Evolutionary conservation across 2,797 vertebrate species (phyloP), one percentile per base, ranked within the genome.

Genomic region (Netta rufina): DNA sequence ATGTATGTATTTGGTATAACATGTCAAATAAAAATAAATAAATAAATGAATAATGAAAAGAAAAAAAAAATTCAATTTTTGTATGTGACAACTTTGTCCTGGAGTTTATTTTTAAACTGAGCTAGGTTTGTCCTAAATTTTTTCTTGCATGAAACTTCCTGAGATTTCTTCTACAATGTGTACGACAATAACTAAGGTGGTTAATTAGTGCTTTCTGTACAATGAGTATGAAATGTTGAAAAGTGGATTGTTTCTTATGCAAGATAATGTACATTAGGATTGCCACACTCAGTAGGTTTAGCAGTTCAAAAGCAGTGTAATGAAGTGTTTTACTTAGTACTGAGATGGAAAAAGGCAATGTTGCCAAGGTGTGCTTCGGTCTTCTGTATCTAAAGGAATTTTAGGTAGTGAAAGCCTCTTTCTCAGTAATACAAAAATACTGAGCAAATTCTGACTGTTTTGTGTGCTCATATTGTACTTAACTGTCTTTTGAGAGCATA

Each of bases 171-270:
- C 72, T 82, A 51, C 90, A 82, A 93, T 87, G 78, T 95, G 62
- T 82, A 90, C 77, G 53, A 92, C 38, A 95, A 49, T 90, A 84
- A n/a, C 13, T 27, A 27, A 61, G 41, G 28, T 84, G 36, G 33
- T 84, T 97, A 96, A 95, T 94, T 92, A 84, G 47, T 87, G 69
- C 62, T 96, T 96, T 94, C 49, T 62, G 18, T 39, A 93, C 13
- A 30, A 64, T 22, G 69, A 90, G 22, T 47, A 51, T 45, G 43
- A 93, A 95, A 89, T 75, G 9, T 30, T 91, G 65, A 95, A 91
- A 76, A 86, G 17, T 13, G 61, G 7, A n/a, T 80, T 70, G 39
- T 93, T 97, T 96, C 39, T 33, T 94, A 91, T 90, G 87, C 71
- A 96, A 89, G 97, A 92, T 22, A 90, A 74, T 27, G 65, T 69